Percentiles rank a stretch among this genome's conserved stretches.
Evolutionary conservation across 2,888 invertebrate species (phyloP).

Genomic region (Palloptera scutellata): DNA sequence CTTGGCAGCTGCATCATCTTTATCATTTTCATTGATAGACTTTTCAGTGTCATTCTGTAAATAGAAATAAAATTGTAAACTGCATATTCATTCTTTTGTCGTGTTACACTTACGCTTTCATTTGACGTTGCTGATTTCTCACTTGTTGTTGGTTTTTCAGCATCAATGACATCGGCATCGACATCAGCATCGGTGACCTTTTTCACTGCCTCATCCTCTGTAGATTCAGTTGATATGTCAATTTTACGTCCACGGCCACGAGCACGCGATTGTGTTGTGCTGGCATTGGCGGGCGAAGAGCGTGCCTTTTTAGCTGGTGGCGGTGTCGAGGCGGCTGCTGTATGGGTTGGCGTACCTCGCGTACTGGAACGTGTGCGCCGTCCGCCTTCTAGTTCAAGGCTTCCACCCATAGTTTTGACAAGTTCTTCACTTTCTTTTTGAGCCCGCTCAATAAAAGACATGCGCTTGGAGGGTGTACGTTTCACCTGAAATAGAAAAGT

Average conservation of each 20-base stretch:
- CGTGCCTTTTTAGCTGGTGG: constrained; percentile 60
- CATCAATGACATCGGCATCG: not conserved
- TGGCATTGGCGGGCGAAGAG: constrained; percentile 47
- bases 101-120: constrained; percentile 20
- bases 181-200: constrained; percentile 12
- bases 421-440: constrained; percentile 63
- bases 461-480: constrained; percentile 61
- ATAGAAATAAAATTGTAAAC: too few species aligned
- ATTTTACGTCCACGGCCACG: constrained; percentile 59
- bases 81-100: too few species aligned
- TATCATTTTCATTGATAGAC: not conserved
- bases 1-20: constrained; percentile 13
- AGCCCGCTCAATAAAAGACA: constrained; percentile 61
- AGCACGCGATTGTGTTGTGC: constrained; percentile 47
- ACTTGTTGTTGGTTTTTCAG: not conserved
- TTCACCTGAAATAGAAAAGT: constrained; percentile 49
- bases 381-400: constrained; percentile 59
- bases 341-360: constrained; percentile 56
- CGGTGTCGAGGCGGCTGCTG: constrained; percentile 53
- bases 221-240: constrained; percentile 46
- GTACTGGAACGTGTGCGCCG: constrained; percentile 62
- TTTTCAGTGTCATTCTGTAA: constrained; percentile 1
- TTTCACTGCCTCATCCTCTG: constrained; percentile 41
- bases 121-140: constrained; percentile 16
- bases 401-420: constrained; percentile 62